Conservation (phyloP, 1,140 invertebrate genomes). For the Mylabris phalerata region DNA sequence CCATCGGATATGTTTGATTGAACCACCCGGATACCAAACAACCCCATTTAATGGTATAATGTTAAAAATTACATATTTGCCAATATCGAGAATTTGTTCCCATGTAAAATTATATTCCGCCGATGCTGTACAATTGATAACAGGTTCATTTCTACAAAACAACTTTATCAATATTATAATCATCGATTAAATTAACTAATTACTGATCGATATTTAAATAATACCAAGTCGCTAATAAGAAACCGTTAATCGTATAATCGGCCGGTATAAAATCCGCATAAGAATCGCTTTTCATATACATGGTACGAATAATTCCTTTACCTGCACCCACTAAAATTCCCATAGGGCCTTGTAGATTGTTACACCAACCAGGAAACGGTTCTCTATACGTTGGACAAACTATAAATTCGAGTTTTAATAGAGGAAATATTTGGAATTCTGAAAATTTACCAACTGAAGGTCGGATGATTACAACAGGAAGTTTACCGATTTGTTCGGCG, state of each 20-base stretch:
- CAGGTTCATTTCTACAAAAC: constrained; percentile 38
- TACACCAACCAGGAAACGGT: constrained; percentile 82
- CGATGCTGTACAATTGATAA: constrained; percentile 62
- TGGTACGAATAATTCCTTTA: constrained; percentile 76
- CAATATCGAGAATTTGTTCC: constrained; percentile 75
- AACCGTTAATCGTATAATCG: constrained; percentile 69
- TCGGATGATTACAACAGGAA: constrained; percentile 46
- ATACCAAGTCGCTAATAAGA: constrained; percentile 54
- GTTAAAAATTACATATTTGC: constrained; percentile 63
- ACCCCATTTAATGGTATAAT: constrained; percentile 67
- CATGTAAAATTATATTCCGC: constrained; percentile 72
- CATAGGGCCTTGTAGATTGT: constrained; percentile 85
- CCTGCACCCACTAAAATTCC: constrained; percentile 69
- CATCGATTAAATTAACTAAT: constrained; percentile 4
- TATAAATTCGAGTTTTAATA: constrained; percentile 30
- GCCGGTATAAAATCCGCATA: constrained; percentile 83
- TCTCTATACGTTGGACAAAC: constrained; percentile 70
- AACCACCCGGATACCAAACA: constrained; percentile 80
- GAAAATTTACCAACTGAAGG: constrained; percentile 44
- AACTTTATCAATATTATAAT: background rate
- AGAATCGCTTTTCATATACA: constrained; percentile 69
- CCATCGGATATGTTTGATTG: constrained; percentile 71
- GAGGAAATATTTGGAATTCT: background rate
- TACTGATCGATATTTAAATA: constrained; percentile 19
- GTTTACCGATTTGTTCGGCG: constrained; percentile 25